Percentiles rank a stretch among this genome's conserved stretches.
These are phyloP conservation scores for Choloepus hoffmanni DNA, from an alignment of 2,113 vertebrate genomes.

Conservation along the genomic window DNA sequence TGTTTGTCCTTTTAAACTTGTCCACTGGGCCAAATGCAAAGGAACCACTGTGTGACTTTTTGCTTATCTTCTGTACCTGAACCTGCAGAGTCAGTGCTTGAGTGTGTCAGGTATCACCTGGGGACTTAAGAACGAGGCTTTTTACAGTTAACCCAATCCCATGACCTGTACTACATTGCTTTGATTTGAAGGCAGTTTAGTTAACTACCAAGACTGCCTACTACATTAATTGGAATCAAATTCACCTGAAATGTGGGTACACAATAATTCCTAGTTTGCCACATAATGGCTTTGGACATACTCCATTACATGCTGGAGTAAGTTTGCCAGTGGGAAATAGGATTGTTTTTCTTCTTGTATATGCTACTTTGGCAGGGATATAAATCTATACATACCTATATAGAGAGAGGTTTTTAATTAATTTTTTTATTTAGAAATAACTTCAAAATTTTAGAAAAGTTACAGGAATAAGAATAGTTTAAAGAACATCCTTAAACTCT, in stretches of 20 bases:
- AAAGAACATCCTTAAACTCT: background rate
- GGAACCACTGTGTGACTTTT: constrained; percentile 88
- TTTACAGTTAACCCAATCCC: constrained; percentile 88
- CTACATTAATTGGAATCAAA: constrained; percentile 87
- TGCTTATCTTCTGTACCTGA: constrained; percentile 87
- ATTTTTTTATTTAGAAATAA: constrained; percentile 3
- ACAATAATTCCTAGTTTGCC: constrained; percentile 83
- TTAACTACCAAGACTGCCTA: constrained; percentile 83
- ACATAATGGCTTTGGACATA: constrained; percentile 66
- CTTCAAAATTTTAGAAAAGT: background rate
- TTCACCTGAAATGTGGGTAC: constrained; percentile 83
- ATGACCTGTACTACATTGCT: constrained; percentile 84
- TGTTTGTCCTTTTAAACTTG: constrained; percentile 87
- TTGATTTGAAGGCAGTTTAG: constrained; percentile 88
- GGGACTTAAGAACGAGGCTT: constrained; percentile 89
- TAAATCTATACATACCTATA: too few species aligned
- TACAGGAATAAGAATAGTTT: background rate
- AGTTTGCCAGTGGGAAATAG: constrained; percentile 43
- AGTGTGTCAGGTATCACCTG: constrained; percentile 90
- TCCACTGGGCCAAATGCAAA: constrained; percentile 89
- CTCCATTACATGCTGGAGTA: constrained; percentile 74
- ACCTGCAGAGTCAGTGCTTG: constrained; percentile 86
- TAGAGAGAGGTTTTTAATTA: background rate
- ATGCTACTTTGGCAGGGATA: background rate
- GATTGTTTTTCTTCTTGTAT: constrained; percentile 15